Base-by-base conservation (phyloP, 2,888 invertebrate genomes). In the Eupelmus urozonus region DNA sequence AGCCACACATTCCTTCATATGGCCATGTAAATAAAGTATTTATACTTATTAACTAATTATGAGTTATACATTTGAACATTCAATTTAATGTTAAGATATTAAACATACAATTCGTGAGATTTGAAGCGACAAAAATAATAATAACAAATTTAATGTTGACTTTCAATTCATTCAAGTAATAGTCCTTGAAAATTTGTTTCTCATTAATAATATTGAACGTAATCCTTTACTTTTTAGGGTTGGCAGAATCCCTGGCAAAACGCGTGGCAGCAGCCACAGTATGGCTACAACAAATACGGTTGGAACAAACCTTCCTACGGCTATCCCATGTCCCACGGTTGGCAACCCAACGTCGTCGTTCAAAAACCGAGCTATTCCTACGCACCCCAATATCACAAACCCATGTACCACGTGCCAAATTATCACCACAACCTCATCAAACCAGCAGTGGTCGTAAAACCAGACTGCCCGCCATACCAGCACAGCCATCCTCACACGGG, bases 281-380 rank as follows among this genome's bases (percentile, higher is more conserved):
- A n/a, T n/a, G n/a, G n/a, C n/a, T 55, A 18, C n/a, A 67, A 55
- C 40, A 59, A 25, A 0, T 51, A 34, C n/a, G 63, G 29, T 11
- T 76, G 70, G 63, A 13, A 20, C 0, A 76, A 76, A 9, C 71
- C 76, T 29, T 29, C 59, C 16, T 18, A 65, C 29, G 29, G 23
- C 7, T 69, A 49, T 63, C 69, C 59, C 4, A n/a, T 34, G 23
- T 18, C 23, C 13, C 49, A 62, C 9, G 49, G 53, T 11, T 57
- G 42, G 27, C 72, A 81, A 11, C 80, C 82, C 1, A 82, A 84
- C 60, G 78, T 83, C 0, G 40, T 83, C 13, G 82, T 86, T 2
- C 83, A 85, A 18, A 88, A 88, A 63, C 87, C 88, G 1, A 53
- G 82, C 0, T 82, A 81, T n/a, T 80, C 84, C 0, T 85, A 87